Base-by-base conservation (phyloP, 2,113 vertebrate species). In the Falco punctatus region DNA sequence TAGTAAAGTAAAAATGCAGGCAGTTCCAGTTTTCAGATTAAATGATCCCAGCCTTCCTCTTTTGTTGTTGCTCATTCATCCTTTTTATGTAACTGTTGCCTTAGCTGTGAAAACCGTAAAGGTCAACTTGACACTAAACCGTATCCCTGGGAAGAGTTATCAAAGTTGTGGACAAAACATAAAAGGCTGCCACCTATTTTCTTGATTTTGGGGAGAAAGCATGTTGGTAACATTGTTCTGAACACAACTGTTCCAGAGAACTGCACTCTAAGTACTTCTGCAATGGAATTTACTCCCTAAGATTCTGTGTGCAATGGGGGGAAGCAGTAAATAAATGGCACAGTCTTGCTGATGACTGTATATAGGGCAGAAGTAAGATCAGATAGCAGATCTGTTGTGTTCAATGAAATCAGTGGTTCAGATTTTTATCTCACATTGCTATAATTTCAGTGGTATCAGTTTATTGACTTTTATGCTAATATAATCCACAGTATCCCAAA, bases 11-110 rank as follows among this genome's bases (percentile, higher is more conserved):
- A 48, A 65, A 91, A 73, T 8, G 44, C 70, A 55, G 77, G 61
- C 65, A 69, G 73, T 72, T 94, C 83, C 79, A 54, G 51, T 57
- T 74, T 71, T 81, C 88, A 88, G 83, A 59, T 94, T 94, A 87
- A 72, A 85, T 9, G 88, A 89, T 86, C 46, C 88, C 61, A 85
- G 71, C 73, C 54, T 65, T 87, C 65, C 32, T 90, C 81, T 95
- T 97, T 94, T 95, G 92, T 92, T 96, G 92, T 80, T 95, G 86
- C 66, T 91, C 86, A 19, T 94, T 96, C 96, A 95, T 95, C 92
- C 88, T 81, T 96, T 94, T 94, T 70, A 95, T 94, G 88, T 87
- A 95, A 89, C 94, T 82, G 66, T 94, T 93, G 81, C 93, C 70
- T 74, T 90, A 91, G 57, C 74, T 73, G 66, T 92, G 95, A 92